phyloP scores from a whole-genome alignment of 2,888 invertebrate species.

The Acanthopleura granulata region DNA sequence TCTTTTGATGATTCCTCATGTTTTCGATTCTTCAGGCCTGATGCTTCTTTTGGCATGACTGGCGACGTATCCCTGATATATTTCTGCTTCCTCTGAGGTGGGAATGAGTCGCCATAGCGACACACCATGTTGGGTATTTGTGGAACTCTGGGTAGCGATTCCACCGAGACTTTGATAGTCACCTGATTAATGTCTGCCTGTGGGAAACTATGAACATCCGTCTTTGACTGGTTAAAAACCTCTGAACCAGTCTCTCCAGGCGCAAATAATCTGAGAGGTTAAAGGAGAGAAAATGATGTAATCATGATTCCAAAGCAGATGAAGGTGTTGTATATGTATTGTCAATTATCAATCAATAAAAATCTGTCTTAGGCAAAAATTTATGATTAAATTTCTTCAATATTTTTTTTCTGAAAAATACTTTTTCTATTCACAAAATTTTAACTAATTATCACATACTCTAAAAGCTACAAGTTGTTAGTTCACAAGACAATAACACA shows the following conservation, averaged over 20 bases:
- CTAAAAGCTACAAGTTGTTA: too few relatives aligned
- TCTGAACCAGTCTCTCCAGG: slow-evolving; percentile 64
- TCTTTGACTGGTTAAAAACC: slow-evolving; percentile 70
- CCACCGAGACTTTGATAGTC: slow-evolving; percentile 74
- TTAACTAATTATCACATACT: too few relatives aligned
- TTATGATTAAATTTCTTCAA: too few relatives aligned
- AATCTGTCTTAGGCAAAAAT: too few relatives aligned
- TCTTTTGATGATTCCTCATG: not conserved
- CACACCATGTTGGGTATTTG: slow-evolving; percentile 74
- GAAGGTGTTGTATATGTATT: too few relatives aligned
- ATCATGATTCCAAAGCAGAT: too few relatives aligned
- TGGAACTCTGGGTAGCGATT: slow-evolving; percentile 80
- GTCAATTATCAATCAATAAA: too few relatives aligned
- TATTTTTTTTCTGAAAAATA: too few relatives aligned
- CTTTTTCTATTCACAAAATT: too few relatives aligned
- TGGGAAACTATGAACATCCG: slow-evolving; percentile 63
- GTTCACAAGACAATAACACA: too few relatives aligned
- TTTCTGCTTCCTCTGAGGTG: not conserved
- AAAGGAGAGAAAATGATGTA: too few relatives aligned
- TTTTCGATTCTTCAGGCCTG: not conserved
- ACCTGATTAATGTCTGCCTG: slow-evolving; percentile 40
- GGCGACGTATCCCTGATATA: not conserved
- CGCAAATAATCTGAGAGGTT: too few relatives aligned
- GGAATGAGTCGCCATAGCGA: not conserved
- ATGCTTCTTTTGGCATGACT: not conserved